A percentile compares a stretch with the other conserved stretches of the same genome.
phyloP scores from a whole-genome alignment of 2,113 vertebrate genomes.

The Datnioides undecimradiatus region DNA sequence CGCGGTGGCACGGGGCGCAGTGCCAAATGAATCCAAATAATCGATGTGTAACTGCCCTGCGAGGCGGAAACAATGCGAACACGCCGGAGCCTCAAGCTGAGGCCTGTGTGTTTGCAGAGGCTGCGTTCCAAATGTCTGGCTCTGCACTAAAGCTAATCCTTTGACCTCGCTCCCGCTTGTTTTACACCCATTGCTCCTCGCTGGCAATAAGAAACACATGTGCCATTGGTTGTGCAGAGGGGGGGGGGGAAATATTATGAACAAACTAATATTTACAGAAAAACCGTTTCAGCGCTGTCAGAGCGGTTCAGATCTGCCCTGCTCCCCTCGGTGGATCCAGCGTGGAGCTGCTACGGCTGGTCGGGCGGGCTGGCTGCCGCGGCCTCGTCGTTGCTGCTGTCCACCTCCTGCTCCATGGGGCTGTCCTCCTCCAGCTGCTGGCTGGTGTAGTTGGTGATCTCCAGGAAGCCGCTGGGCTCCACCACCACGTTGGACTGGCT shows the following conservation, averaged over 20 bases:
- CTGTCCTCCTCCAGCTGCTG: constrained; percentile 96
- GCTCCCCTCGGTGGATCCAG: not conserved
- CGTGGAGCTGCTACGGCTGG: constrained; percentile 79
- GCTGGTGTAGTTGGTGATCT: constrained; percentile 98
- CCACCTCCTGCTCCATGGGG: constrained; percentile 91
- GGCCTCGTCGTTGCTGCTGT: constrained; percentile 95
- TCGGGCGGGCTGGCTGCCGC: constrained; percentile 87
- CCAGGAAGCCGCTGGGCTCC: constrained; percentile 97
- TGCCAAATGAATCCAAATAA: not conserved
- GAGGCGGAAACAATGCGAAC: not conserved
- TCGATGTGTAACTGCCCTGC: not conserved
- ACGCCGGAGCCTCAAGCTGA: constrained; percentile 1
- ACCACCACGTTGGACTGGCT: constrained; percentile 97
- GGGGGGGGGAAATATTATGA: constrained; percentile 2
- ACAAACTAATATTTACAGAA: constrained; percentile 58
- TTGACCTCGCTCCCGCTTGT: constrained; percentile 28
- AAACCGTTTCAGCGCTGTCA: too few relatives aligned
- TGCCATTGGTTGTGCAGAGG: constrained; percentile 11
- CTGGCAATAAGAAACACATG: constrained; percentile 53
- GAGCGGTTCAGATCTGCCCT: constrained; percentile 1
- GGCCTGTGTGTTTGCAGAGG: constrained; percentile 37
- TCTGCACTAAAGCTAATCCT: constrained; percentile 34
- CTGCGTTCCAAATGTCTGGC: constrained; percentile 18
- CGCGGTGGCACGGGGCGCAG: not conserved
- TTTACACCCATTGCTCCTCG: constrained; percentile 4